phyloP scores from a whole-genome alignment of 2,113 vertebrate genomes.

The Notiomystis cincta region DNA sequence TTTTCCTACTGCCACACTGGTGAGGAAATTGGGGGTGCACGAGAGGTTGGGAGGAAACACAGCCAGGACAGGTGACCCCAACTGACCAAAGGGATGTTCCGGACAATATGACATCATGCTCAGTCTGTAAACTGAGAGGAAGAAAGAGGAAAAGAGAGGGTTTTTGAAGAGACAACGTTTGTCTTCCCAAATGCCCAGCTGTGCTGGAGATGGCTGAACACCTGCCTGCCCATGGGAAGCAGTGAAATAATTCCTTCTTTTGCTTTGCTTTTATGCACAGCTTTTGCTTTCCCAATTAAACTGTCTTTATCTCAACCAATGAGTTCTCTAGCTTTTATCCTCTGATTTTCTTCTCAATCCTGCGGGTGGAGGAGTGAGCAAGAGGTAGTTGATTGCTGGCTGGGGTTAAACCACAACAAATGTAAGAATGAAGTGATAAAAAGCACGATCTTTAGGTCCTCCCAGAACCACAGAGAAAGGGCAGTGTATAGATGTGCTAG shows the following conservation, averaged over 20 bases:
- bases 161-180: fast-evolving
- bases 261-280: neutral
- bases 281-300: neutral
- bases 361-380: fast-evolving
- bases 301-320: neutral
- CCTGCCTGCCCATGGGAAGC: neutral
- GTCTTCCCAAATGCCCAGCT: neutral
- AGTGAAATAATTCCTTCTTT: neutral
- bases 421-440: neutral
- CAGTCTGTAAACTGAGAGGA: neutral
- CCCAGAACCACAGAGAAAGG: neutral
- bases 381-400: neutral
- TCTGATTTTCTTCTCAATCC: neutral
- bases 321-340: neutral
- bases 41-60: neutral
- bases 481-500: neutral
- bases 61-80: neutral
- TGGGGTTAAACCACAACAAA: neutral
- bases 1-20: neutral
- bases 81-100: neutral
- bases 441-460: neutral
- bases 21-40: neutral
- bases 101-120: neutral
- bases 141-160: neutral
- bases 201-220: neutral